phyloP scores from a whole-genome alignment of 2,888 invertebrate genomes.

The Drosophila neonasuta region DNA sequence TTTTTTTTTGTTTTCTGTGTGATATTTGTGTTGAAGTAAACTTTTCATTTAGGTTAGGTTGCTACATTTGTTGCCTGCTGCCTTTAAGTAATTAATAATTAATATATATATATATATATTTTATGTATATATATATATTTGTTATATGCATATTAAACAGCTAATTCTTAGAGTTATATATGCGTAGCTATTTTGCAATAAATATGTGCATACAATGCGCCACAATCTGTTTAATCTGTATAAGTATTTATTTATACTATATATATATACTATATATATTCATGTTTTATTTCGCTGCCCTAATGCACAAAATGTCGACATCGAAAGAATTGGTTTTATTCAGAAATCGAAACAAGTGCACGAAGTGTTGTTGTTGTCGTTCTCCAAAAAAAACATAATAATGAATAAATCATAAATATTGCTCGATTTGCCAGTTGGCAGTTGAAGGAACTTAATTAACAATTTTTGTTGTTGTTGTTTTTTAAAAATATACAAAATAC shows the following conservation, averaged over 20 bases:
- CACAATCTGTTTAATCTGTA: conserved; percentile 46
- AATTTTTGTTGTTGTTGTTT: conserved; percentile 33
- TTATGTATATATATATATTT: conserved; percentile 53
- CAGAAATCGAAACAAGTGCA: conserved; percentile 47
- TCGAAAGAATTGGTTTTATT: conserved; percentile 32
- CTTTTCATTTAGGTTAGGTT: conserved; percentile 59
- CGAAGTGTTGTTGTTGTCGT: conserved; percentile 28
- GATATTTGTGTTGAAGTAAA: conserved; percentile 68
- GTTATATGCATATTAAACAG: conserved; percentile 65
- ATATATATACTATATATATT: conserved; percentile 24
- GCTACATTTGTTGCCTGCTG: conserved; percentile 69
- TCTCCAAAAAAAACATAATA: conserved; percentile 23
- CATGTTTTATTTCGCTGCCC: conserved; percentile 49
- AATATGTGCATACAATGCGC: conserved; percentile 68
- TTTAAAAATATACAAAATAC: conserved; percentile 47
- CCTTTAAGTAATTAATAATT: conserved; percentile 58
- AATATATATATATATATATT: conserved; percentile 58
- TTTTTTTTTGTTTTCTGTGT: conserved; percentile 43
- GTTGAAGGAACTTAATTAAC: conserved; percentile 72
- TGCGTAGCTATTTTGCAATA: conserved; percentile 68
- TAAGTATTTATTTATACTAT: conserved; percentile 34
- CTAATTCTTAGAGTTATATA: conserved; percentile 59
- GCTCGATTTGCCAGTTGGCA: conserved; percentile 58
- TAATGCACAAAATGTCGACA: conserved; percentile 61
- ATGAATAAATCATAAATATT: conserved; percentile 61